Conservation (phyloP, 2,888 invertebrate species). For the Drosophila helvetica region DNA sequence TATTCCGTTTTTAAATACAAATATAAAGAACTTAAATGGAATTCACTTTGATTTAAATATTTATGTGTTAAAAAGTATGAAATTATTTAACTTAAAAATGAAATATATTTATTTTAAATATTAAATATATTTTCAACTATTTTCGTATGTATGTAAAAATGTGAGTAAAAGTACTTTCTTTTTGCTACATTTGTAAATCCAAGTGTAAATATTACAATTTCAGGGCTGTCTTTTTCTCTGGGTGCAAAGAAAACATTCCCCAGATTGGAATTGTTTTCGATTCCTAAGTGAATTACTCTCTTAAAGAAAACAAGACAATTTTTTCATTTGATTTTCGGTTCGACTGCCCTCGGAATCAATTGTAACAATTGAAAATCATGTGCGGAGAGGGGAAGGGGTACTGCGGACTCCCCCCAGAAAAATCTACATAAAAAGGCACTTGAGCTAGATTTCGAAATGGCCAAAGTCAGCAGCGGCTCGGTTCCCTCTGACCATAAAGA, state of each 20-base stretch:
- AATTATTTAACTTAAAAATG: too few species aligned
- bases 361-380: slow-evolving; percentile 71
- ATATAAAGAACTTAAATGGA: not conserved
- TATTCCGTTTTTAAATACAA: too few species aligned
- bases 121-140: too few species aligned
- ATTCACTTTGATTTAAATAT: too few species aligned
- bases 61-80: too few species aligned
- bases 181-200: too few species aligned
- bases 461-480: slow-evolving; percentile 20
- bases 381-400: slow-evolving; percentile 2
- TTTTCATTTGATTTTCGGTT: slow-evolving; percentile 65
- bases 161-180: too few species aligned
- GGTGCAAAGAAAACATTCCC: slow-evolving; percentile 8
- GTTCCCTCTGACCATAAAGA: slow-evolving; percentile 24
- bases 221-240: slow-evolving; percentile 3
- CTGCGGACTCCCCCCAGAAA: slow-evolving; percentile 17
- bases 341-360: slow-evolving; percentile 56
- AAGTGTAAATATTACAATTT: not conserved
- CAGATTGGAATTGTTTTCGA: slow-evolving; percentile 25
- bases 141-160: too few species aligned
- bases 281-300: slow-evolving; percentile 51
- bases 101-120: too few species aligned
- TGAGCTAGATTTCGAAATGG: slow-evolving; percentile 51
- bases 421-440: slow-evolving; percentile 76
- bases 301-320: slow-evolving; percentile 55